Conservation (phyloP, 2,888 invertebrate genomes). For the Cabera pusaria region DNA sequence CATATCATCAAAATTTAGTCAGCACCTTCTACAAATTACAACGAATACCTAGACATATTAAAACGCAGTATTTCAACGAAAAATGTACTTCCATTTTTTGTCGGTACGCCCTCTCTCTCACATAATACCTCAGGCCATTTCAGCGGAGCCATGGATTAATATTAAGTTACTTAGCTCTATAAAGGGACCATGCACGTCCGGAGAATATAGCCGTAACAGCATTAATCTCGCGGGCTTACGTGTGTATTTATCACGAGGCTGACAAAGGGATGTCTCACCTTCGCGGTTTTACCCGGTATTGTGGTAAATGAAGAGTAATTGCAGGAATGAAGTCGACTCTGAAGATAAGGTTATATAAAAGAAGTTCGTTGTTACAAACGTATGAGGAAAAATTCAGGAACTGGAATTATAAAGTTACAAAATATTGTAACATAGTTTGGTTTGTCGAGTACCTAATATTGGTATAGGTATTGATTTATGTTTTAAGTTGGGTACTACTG, state of each 20-base stretch:
- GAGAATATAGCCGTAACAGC: slow-evolving; percentile 30
- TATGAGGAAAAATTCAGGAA: slow-evolving; percentile 6
- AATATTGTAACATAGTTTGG: no score
- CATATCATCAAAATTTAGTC: no score
- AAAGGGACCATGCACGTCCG: slow-evolving; percentile 25
- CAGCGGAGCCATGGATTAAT: slow-evolving; percentile 22
- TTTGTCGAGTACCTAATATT: no score
- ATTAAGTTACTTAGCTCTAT: slow-evolving; percentile 23
- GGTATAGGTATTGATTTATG: no score
- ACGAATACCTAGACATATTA: no score
- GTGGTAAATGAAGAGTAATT: slow-evolving; percentile 52
- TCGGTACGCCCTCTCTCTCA: slow-evolving; percentile 10
- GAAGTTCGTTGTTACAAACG: slow-evolving; percentile 15
- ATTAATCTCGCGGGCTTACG: slow-evolving; percentile 44
- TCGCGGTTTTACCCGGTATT: slow-evolving; percentile 42
- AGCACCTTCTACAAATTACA: no score
- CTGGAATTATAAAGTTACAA: no score
- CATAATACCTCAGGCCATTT: slow-evolving; percentile 18
- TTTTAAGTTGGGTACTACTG: no score
- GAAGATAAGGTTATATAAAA: slow-evolving; percentile 30
- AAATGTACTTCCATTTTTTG: slow-evolving; percentile 14
- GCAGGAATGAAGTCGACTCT: slow-evolving; percentile 40
- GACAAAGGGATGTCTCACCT: slow-evolving; percentile 47
- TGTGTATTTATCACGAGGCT: slow-evolving; percentile 47
- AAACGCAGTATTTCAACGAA: no score